Evolutionary conservation across 2,113 vertebrate species (phyloP).

Genomic region (Bos javanicus): DNA sequence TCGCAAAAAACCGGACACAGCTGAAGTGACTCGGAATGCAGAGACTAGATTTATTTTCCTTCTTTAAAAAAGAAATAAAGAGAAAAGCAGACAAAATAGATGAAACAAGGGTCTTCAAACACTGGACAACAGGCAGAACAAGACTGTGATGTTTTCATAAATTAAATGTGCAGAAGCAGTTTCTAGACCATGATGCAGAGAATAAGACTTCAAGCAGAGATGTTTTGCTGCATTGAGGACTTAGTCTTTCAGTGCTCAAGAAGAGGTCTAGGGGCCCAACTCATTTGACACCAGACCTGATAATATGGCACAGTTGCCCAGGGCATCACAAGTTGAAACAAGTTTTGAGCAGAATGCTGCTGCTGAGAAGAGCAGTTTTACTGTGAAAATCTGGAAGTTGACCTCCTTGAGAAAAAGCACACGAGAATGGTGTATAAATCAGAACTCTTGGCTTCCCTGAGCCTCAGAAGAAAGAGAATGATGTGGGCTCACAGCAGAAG

Average conservation of each 20-base stretch:
- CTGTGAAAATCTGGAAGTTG: slow-evolving; percentile 64
- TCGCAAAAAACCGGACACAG: not conserved
- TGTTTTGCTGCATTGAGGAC: not conserved
- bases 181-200: not conserved
- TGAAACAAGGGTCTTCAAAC: not conserved
- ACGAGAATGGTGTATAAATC: slow-evolving; percentile 87
- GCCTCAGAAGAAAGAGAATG: slow-evolving; percentile 85
- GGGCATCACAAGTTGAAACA: slow-evolving; percentile 66
- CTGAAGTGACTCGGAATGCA: not conserved
- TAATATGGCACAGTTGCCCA: slow-evolving; percentile 67
- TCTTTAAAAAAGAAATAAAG: not conserved
- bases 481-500: slow-evolving; percentile 87
- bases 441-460: slow-evolving; percentile 88
- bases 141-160: not conserved
- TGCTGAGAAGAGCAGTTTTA: slow-evolving; percentile 75
- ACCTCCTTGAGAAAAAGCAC: slow-evolving; percentile 80
- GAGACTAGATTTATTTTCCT: not conserved
- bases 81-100: not conserved
- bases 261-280: slow-evolving; percentile 89
- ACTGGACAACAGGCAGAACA: not conserved
- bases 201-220: not conserved
- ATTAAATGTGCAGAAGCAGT: not conserved
- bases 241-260: slow-evolving; percentile 76
- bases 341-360: slow-evolving; percentile 74
- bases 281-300: slow-evolving; percentile 84